Percentiles rank a stretch among this genome's conserved stretches.
Evolutionary conservation across 2,113 vertebrate genomes (phyloP).

Genomic region (Catharus bicknelli): DNA sequence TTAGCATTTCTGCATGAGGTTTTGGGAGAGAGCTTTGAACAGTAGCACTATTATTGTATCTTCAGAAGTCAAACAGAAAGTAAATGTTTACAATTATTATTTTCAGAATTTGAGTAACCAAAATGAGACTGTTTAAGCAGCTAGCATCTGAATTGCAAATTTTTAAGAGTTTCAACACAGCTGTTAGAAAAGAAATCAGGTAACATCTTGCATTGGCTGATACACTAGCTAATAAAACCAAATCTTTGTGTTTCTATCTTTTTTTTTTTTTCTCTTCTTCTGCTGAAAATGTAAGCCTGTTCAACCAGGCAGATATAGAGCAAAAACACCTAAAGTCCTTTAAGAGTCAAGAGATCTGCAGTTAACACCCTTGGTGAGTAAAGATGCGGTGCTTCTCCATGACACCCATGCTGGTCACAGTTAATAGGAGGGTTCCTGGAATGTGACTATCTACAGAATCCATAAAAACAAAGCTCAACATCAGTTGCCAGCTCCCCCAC

Average conservation of each 20-base stretch:
- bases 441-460: background rate
- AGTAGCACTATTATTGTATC: background rate
- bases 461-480: slow-evolving; percentile 17
- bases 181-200: background rate
- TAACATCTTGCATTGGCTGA: background rate
- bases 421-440: slow-evolving; percentile 10
- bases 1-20: background rate
- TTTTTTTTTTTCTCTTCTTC: background rate
- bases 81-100: background rate
- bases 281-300: background rate
- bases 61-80: background rate
- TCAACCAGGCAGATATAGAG: background rate
- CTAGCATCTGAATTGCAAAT: background rate
- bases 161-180: background rate
- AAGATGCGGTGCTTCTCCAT: slow-evolving; percentile 25
- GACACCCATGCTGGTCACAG: background rate
- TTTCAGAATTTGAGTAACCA: background rate
- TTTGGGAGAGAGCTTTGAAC: background rate
- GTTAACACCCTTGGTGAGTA: slow-evolving; percentile 25
- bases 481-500: background rate
- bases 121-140: background rate
- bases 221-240: background rate
- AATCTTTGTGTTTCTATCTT: background rate
- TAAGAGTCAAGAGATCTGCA: background rate
- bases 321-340: background rate